Evolutionary conservation across 2,113 vertebrate genomes (phyloP).

Genomic region (Rousettus leschenaultii): DNA sequence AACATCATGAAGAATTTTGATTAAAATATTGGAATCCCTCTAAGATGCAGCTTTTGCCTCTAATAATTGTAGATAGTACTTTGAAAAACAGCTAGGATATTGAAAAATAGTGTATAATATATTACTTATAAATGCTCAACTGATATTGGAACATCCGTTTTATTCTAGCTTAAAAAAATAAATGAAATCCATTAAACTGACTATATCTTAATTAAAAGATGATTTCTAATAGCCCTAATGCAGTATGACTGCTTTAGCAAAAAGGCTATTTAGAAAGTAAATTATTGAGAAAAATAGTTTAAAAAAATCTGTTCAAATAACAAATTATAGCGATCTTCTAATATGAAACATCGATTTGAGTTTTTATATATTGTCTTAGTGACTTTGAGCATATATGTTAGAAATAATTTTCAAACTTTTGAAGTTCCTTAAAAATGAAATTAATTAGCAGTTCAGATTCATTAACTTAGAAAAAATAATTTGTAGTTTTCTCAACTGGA

Average conservation of each 20-base stretch:
- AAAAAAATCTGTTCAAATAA: conserved; percentile 31
- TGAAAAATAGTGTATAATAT: background rate
- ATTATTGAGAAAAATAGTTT: conserved; percentile 15
- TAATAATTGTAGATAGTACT: background rate
- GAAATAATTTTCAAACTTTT: conserved; percentile 52
- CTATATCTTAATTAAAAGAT: conserved; percentile 44
- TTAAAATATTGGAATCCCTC: conserved; percentile 24
- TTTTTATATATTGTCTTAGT: conserved; percentile 40
- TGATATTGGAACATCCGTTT: background rate
- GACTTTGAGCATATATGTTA: conserved; percentile 33
- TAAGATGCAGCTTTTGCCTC: conserved; percentile 19
- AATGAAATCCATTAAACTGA: conserved; percentile 40
- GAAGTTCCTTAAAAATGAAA: conserved; percentile 42
- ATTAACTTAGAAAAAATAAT: conserved; percentile 13
- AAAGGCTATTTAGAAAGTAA: conserved; percentile 23
- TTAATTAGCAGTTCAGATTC: conserved; percentile 35
- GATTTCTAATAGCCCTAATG: conserved; percentile 31
- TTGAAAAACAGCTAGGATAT: conserved; percentile 29
- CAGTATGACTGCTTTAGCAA: background rate
- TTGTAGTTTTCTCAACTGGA: conserved; percentile 10
- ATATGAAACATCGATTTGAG: conserved; percentile 22
- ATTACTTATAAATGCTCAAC: conserved; percentile 1
- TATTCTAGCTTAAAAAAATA: conserved; percentile 31
- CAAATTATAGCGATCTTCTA: background rate
- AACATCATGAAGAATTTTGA: conserved; percentile 44